Evolutionary conservation across 2,888 invertebrate genomes (phyloP).

Genomic region (Plagiodera versicolora): DNA sequence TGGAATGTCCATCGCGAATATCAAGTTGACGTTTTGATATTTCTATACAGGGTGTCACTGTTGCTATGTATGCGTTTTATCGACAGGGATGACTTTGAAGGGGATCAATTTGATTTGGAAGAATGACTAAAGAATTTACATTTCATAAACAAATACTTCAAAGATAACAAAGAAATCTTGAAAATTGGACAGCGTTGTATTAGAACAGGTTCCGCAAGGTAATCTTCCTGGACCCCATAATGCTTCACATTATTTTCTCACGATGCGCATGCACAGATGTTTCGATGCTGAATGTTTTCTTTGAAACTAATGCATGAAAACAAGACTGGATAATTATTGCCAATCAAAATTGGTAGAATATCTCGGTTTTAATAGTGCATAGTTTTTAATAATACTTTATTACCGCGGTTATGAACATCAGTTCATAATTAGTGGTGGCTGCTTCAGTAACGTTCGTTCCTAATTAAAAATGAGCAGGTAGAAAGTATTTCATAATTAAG

Average conservation of each 20-base stretch:
- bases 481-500: constrained; percentile 18
- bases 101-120: too few relatives aligned
- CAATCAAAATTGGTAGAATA: constrained; percentile 12
- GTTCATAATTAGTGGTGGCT: constrained; percentile 17
- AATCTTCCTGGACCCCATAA: neutral
- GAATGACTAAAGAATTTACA: too few relatives aligned
- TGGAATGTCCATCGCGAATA: too few relatives aligned
- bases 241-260: neutral
- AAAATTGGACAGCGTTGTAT: too few relatives aligned
- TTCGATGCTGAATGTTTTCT: neutral
- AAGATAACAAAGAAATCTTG: too few relatives aligned
- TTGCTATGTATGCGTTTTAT: too few relatives aligned
- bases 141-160: too few relatives aligned
- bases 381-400: constrained; percentile 12
- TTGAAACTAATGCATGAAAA: neutral
- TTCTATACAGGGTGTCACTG: too few relatives aligned
- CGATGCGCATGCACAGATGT: neutral
- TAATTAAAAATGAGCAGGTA: constrained; percentile 6
- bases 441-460: constrained; percentile 1
- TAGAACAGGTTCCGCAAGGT: neutral
- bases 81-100: too few relatives aligned
- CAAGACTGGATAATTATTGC: neutral
- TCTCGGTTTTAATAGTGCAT: constrained; percentile 9
- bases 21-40: too few relatives aligned
- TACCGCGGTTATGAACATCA: neutral